Evolutionary conservation across 2,113 vertebrate species (phyloP).

Genomic region (Cathartes aura): DNA sequence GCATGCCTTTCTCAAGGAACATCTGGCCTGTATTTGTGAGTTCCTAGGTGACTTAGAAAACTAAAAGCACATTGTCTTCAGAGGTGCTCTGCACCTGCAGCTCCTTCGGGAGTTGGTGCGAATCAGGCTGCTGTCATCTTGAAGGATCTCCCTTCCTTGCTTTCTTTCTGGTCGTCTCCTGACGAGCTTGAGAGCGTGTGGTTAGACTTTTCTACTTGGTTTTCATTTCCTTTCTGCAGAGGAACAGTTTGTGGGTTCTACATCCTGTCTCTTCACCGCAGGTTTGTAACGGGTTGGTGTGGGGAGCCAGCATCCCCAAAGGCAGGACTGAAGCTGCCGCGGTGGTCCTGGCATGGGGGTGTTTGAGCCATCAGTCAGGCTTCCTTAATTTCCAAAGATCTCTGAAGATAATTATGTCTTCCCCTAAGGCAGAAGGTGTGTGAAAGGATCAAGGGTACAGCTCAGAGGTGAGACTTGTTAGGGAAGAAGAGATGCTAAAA

Average conservation of each 20-base stretch:
- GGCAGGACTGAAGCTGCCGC: not conserved
- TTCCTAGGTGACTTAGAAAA: not conserved
- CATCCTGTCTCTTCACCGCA: slow-evolving; percentile 34
- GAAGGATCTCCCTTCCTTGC: not conserved
- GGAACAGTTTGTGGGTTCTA: slow-evolving; percentile 51
- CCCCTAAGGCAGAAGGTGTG: not conserved
- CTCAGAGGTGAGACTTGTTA: not conserved
- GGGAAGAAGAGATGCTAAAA: not conserved
- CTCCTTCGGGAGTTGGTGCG: not conserved
- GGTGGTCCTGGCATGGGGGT: not conserved
- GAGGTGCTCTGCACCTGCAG: not conserved
- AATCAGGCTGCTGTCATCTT: not conserved
- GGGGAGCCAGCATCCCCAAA: not conserved
- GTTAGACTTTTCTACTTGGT: slow-evolving; percentile 56
- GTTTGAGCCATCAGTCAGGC: not conserved
- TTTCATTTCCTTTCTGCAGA: slow-evolving; percentile 56
- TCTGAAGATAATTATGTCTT: not conserved
- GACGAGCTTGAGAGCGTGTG: not conserved
- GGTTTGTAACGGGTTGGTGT: not conserved
- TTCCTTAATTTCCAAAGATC: not conserved
- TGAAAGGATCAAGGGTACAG: not conserved
- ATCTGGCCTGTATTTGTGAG: not conserved
- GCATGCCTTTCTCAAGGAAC: not conserved
- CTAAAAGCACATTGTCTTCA: rapidly evolving
- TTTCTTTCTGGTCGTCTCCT: not conserved